Percentiles rank a stretch among this genome's conserved stretches.
phyloP scores from a whole-genome alignment of 2,888 invertebrate species.

The Aplocera efformata region DNA sequence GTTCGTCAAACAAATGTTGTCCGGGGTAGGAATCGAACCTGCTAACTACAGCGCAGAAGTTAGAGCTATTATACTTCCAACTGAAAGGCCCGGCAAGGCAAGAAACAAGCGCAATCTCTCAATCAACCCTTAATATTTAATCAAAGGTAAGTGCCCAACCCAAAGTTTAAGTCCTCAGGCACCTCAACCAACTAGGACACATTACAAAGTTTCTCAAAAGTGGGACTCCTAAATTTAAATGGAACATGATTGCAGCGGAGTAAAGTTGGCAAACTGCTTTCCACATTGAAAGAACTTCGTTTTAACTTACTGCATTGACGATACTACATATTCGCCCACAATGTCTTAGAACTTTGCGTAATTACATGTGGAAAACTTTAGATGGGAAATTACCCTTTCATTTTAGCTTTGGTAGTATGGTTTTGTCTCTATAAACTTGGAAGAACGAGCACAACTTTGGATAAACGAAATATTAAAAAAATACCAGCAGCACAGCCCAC shows the following conservation, averaged over 20 bases:
- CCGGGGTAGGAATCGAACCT: too few species aligned
- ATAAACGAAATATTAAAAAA: too few species aligned
- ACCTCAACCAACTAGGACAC: conserved; percentile 32
- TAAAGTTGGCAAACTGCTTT: conserved; percentile 43
- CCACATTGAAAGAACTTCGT: conserved; percentile 45
- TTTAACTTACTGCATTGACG: conserved; percentile 36
- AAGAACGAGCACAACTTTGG: too few species aligned
- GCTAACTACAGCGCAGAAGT: too few species aligned
- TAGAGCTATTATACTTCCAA: too few species aligned
- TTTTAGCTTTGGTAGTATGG: too few species aligned
- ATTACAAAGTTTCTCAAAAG: conserved; percentile 40
- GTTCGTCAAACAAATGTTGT: too few species aligned
- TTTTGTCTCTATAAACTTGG: too few species aligned
- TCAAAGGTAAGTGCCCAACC: conserved; percentile 23
- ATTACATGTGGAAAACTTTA: conserved; percentile 2
- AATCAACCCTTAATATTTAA: too few species aligned
- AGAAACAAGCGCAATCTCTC: too few species aligned
- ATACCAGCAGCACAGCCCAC: too few species aligned
- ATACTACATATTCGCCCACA: conserved; percentile 24
- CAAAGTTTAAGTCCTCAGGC: conserved; percentile 22
- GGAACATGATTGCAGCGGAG: conserved; percentile 46
- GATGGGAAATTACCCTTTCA: background rate
- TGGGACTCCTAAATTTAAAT: conserved; percentile 46
- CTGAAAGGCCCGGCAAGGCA: too few species aligned
- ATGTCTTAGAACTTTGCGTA: conserved; percentile 1